phyloP scores from a whole-genome alignment of 2,888 invertebrate species.

The Amphipyra tragopoginis region DNA sequence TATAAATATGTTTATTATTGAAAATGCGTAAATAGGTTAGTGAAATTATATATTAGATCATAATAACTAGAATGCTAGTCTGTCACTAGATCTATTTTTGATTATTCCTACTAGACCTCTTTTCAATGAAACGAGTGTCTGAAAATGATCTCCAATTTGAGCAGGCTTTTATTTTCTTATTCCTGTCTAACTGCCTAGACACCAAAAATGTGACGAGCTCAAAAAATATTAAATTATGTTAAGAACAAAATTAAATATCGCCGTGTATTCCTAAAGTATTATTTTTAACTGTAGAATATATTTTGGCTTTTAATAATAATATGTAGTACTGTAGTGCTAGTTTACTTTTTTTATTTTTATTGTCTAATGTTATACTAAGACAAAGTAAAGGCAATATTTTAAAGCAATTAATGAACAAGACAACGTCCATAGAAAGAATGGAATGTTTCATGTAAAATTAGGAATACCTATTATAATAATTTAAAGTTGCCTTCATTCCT shows the following conservation, averaged over 20 bases:
- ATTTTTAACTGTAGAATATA: too few relatives aligned
- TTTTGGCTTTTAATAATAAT: too few relatives aligned
- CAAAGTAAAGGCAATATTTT: conserved; percentile 40
- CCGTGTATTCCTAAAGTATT: background rate
- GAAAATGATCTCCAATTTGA: background rate
- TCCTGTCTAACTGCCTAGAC: background rate
- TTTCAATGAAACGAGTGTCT: background rate
- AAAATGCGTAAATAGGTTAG: conserved; percentile 3
- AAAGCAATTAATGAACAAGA: conserved; percentile 38
- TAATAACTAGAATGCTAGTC: conserved; percentile 3
- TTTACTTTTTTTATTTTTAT: conserved; percentile 1
- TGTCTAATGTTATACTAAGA: background rate
- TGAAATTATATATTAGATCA: conserved; percentile 5
- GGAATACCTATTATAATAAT: conserved; percentile 51
- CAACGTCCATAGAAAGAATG: conserved; percentile 28
- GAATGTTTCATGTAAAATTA: conserved; percentile 38
- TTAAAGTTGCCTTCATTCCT: conserved; percentile 70
- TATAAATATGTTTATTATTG: background rate
- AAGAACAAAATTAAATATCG: background rate
- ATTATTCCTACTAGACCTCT: background rate
- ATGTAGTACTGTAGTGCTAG: background rate
- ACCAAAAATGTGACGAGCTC: background rate
- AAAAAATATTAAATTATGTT: conserved; percentile 2
- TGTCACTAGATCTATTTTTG: conserved; percentile 5
- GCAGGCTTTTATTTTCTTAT: too few relatives aligned